These are phyloP conservation scores for Drosophila emarginata DNA, from an alignment of 2,888 invertebrate genomes.

Conservation along the genomic window DNA sequence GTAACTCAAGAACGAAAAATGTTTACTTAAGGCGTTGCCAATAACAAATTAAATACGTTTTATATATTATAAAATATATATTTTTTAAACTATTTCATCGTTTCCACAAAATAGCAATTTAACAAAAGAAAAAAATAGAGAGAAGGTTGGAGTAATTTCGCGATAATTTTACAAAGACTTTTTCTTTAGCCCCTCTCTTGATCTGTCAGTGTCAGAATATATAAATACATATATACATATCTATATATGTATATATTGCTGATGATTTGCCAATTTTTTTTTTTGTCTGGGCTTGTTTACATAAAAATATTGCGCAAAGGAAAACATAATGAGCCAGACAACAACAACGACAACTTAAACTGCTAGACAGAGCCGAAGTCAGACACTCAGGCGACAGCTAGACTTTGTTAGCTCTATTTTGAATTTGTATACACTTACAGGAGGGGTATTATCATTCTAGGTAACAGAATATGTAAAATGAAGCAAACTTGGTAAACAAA, in stretches of 20 bases:
- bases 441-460: background rate
- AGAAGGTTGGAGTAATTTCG: background rate
- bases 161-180: slow-evolving; percentile 66
- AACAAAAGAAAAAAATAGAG: background rate
- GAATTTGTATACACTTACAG: background rate
- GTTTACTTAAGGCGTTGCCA: slow-evolving; percentile 65
- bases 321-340: slow-evolving; percentile 70
- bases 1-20: slow-evolving; percentile 41
- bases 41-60: slow-evolving; percentile 51
- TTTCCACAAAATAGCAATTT: no score
- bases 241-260: slow-evolving; percentile 19
- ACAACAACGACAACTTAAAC: slow-evolving; percentile 30
- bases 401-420: slow-evolving; percentile 24
- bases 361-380: slow-evolving; percentile 36
- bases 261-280: slow-evolving; percentile 61
- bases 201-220: slow-evolving; percentile 36
- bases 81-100: background rate
- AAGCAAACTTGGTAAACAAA: no score
- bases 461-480: background rate
- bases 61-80: slow-evolving; percentile 16
- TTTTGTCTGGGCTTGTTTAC: slow-evolving; percentile 60
- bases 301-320: slow-evolving; percentile 66
- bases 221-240: slow-evolving; percentile 12
- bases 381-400: slow-evolving; percentile 46
- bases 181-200: slow-evolving; percentile 51